phyloP scores from a whole-genome alignment of 2,797 vertebrate species.

The Aldrovandia affinis region DNA sequence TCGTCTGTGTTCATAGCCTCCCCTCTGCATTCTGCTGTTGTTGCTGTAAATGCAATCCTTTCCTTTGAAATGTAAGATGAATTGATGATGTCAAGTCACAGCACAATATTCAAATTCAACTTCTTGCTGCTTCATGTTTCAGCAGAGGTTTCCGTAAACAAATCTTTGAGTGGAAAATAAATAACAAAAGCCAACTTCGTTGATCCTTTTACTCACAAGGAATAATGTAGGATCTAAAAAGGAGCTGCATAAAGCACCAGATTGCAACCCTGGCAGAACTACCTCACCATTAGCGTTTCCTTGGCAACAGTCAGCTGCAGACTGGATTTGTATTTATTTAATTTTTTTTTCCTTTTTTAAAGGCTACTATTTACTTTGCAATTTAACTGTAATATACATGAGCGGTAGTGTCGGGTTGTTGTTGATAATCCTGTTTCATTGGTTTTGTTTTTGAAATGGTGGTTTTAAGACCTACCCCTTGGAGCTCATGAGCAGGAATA shows the following conservation, averaged over 20 bases:
- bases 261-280: not conserved
- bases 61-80: not conserved
- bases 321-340: too few species aligned
- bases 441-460: not conserved
- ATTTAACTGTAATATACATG: not conserved
- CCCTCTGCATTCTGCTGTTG: not conserved
- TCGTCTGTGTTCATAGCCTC: not conserved
- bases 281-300: constrained; percentile 21
- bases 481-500: not conserved
- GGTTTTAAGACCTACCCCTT: not conserved
- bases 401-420: not conserved
- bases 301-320: constrained; percentile 20
- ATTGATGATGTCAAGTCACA: not conserved
- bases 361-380: not conserved
- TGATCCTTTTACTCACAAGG: not conserved
- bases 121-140: not conserved
- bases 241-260: not conserved
- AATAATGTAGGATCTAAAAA: constrained; percentile 7
- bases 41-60: not conserved
- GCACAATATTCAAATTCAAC: not conserved
- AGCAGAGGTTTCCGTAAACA: not conserved
- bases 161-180: constrained; percentile 14
- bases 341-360: too few species aligned
- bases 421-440: not conserved
- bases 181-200: not conserved